Conservation (phyloP, 23 tunicate species). For the Corella eumyota region DNA sequence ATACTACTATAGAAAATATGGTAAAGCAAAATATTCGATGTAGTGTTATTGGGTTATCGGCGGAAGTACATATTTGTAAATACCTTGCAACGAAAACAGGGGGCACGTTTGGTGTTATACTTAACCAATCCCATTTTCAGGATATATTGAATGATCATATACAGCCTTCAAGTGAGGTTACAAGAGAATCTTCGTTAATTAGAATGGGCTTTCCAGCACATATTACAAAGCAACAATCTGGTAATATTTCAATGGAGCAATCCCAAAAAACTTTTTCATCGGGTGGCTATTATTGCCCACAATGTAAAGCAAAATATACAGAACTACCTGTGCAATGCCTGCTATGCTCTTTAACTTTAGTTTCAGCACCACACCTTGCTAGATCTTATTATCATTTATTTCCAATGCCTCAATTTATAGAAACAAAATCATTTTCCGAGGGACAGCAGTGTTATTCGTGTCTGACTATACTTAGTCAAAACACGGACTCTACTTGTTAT, state of each 20-base stretch:
- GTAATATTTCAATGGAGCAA: constrained; percentile 67
- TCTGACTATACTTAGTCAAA: constrained; percentile 5
- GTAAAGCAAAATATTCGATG: constrained; percentile 81
- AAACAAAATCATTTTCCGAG: constrained; percentile 1
- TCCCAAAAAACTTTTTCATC: constrained; percentile 46
- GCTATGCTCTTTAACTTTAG: constrained; percentile 65
- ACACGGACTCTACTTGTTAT: constrained; percentile 35
- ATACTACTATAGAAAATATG: constrained; percentile 35
- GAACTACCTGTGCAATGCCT: constrained; percentile 90
- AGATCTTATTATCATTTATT: constrained; percentile 93
- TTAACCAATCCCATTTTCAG: constrained; percentile 58
- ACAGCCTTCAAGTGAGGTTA: constrained; percentile 47
- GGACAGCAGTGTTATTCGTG: constrained; percentile 89
- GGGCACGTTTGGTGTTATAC: constrained; percentile 68
- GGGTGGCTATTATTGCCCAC: constrained; percentile 93
- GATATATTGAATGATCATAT: constrained; percentile 68
- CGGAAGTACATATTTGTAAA: constrained; percentile 85
- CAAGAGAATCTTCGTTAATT: constrained; percentile 78
- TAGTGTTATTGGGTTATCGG: constrained; percentile 81
- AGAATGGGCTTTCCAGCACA: constrained; percentile 97
- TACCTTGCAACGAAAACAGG: constrained; percentile 56
- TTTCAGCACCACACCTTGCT: constrained; percentile 98
- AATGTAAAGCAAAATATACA: constrained; percentile 71
- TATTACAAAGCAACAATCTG: constrained; percentile 21
- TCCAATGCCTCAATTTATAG: constrained; percentile 62